These are phyloP conservation scores for Arenicola marina DNA, from an alignment of 2,888 invertebrate species.

Conservation along the genomic window DNA sequence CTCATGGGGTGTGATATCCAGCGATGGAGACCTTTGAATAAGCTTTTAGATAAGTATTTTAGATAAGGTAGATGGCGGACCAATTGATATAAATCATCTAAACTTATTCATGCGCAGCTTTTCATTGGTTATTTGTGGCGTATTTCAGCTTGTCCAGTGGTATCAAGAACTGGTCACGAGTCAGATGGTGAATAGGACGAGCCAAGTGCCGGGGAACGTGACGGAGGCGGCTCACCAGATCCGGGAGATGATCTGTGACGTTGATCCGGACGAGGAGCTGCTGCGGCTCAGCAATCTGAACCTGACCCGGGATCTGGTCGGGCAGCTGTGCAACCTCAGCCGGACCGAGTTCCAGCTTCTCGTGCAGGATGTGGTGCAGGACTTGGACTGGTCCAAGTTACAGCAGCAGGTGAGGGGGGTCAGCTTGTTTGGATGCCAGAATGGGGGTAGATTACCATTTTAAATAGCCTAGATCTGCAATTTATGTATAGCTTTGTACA, in stretches of 20 bases:
- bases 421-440: no score
- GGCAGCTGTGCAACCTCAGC: constrained; percentile 22
- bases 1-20: no score
- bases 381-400: constrained; percentile 3
- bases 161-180: background rate
- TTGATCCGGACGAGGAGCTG: background rate
- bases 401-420: background rate
- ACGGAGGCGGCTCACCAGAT: background rate
- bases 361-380: constrained; percentile 5
- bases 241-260: background rate
- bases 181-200: no score
- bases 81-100: no score
- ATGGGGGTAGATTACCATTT: no score
- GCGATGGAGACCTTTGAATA: no score
- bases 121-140: no score
- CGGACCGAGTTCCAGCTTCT: constrained; percentile 12
- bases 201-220: background rate
- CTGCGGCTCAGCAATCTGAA: constrained; percentile 7
- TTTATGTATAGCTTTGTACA: no score
- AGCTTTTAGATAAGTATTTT: no score
- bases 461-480: no score
- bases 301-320: constrained; percentile 33
- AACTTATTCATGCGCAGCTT: no score
- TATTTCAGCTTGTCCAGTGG: background rate
- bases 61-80: no score